Base-by-base conservation (phyloP, 2,113 vertebrate species). In the Neolamprologus hecqui region DNA sequence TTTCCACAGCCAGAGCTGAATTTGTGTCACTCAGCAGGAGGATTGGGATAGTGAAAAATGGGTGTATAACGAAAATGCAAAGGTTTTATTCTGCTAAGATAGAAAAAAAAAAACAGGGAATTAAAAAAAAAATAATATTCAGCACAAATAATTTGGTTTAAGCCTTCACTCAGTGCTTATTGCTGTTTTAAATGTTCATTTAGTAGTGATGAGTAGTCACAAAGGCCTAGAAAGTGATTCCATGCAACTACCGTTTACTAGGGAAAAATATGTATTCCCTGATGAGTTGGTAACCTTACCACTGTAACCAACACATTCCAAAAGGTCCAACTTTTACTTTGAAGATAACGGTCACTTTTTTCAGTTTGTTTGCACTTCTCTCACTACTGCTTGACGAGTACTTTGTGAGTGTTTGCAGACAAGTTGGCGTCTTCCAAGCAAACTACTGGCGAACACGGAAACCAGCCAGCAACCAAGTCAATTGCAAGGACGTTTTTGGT, bases 11-110 rank as follows among this genome's bases (percentile, higher is more conserved):
- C 79, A 88, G 47, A 54, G 21, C 21, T 82, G 2, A 83, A 58
- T 81, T 51, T 86, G 73, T 26, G 26, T 26, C 26, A 26, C 26
- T 26, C 26, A 26, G 26, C 26, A 31, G 14, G 9, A 31, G 10
- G 1, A 33, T 19, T 33, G 26, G 10, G 45, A 77, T 33, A 49
- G 17, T n/a, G 73, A 77, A 51, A 51, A 77, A n/a, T 33, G 42
- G 58, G 45, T 57, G n/a, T 45, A 86, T 79, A 53, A 77, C 3
- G 9, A 80, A 45, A 84, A 88, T 70, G 23, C 81, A 63, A 75
- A 84, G 53, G 53, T 88, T 84, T 54, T 42, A 60, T 37, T 65
- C 19, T 37, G 60, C 11, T 37, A 65, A 65, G 6, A 35, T 35
- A 4, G 31, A 33, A 60, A 33, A 49, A 49, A n/a, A 26, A 63